Evolutionary conservation across 2,113 vertebrate species (phyloP), one percentile per base, ranked within the genome.

Genomic region (Chitala chitala): DNA sequence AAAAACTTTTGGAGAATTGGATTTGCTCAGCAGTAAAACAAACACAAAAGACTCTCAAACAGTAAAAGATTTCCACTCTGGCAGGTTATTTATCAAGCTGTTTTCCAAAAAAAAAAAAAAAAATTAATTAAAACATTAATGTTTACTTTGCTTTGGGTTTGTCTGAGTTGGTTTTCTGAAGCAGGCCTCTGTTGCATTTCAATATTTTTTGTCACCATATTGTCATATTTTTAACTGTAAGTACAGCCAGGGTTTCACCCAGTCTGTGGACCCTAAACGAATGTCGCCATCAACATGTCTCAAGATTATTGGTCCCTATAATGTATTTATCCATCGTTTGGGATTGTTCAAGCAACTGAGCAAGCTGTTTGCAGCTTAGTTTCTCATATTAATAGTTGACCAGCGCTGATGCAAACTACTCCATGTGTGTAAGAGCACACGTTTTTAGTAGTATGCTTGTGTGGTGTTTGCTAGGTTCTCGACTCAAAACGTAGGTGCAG

Each of bases 91-190:
- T 24, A 7, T 73, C 40, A 73, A 51, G 31, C 20, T 64, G 56
- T 22, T 63, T 44, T 59, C 26, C 56, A 8, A 73, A 61, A 26
- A 51, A 64, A 61, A 69, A 48, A 42, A 69, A 36, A 12, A 1
- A 44, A 51, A 24, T 17, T 50, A 73, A 73, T 63, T 64, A 64
- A 64, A 73, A 29, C n/a, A 55, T 55, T 44, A 36, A 31, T 48
- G 38, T 55, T 10, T 31, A n/a, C n/a, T 72, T 46, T 56, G 33
- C 3, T n/a, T 63, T 63, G 61, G 6, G 51, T 38, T 51, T 46
- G 12, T 63, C 58, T 4, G 9, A 15, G n/a, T 20, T 31, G 1
- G 56, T 42, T 46, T 7, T 26, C 8, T 31, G 46, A 59, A 59
- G 24, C 20, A 26, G 4, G 10, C 8, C 26, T 15, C 17, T 13